phyloP scores from a whole-genome alignment of 2,888 invertebrate genomes.

The Lasioglossum pauxillum region DNA sequence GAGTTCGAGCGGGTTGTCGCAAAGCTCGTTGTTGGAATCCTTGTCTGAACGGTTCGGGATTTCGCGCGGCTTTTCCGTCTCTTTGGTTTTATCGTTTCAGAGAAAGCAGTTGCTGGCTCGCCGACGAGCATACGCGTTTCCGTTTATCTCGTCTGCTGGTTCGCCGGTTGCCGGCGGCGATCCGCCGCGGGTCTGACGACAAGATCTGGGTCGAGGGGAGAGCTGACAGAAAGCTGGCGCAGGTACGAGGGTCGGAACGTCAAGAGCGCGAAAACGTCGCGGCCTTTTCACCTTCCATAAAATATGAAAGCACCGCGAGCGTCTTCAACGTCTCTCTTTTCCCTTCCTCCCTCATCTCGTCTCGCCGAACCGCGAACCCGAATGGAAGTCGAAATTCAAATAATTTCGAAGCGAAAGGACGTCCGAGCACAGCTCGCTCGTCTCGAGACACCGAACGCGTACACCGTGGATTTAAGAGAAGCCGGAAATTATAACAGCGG shows the following conservation, averaged over 20 bases:
- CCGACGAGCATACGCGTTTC: neutral
- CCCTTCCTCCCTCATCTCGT: neutral
- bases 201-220: constrained; percentile 23
- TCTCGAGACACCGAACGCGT: neutral
- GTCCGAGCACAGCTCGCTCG: neutral
- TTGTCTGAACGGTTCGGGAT: neutral
- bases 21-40: neutral
- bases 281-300: constrained; percentile 16
- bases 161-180: constrained; percentile 1
- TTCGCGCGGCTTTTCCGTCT: neutral
- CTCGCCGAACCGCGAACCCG: neutral
- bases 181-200: neutral
- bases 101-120: neutral
- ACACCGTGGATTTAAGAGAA: constrained; percentile 3
- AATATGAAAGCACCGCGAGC: constrained; percentile 3
- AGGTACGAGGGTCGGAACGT: neutral
- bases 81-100: neutral
- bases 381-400: neutral
- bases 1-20: neutral
- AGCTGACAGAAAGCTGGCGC: neutral
- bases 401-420: neutral
- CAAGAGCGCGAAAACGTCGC: constrained; percentile 18
- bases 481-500: constrained; percentile 45
- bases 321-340: neutral
- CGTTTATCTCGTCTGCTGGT: neutral